Evolutionary conservation across 2,888 invertebrate genomes (phyloP).

Genomic region (Cerastis rubricosa): DNA sequence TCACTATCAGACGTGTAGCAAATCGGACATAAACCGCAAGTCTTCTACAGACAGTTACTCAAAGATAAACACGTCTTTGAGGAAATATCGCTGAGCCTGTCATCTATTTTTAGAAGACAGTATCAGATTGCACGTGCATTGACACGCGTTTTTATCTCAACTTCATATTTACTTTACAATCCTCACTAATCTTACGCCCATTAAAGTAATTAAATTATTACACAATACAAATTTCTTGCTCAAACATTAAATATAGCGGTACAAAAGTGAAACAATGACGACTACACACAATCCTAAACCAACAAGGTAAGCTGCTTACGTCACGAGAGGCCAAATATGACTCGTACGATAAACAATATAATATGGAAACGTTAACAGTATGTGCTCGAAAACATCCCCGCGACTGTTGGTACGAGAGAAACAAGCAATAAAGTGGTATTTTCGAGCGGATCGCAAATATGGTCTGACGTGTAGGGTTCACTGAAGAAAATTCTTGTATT

Average conservation of each 20-base stretch:
- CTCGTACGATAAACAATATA: constrained; percentile 32
- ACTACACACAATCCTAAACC: constrained; percentile 50
- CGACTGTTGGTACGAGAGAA: constrained; percentile 3
- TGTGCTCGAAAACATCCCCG: constrained; percentile 26
- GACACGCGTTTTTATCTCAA: constrained; percentile 37
- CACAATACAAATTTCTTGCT: constrained; percentile 31
- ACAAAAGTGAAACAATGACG: constrained; percentile 47
- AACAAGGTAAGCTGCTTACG: constrained; percentile 54
- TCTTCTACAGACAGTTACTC: not conserved
- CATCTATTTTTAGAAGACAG: constrained; percentile 35
- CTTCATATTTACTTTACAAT: constrained; percentile 35
- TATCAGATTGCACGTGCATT: constrained; percentile 46
- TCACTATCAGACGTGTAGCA: constrained; percentile 27
- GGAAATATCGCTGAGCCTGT: constrained; percentile 22
- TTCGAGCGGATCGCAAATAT: constrained; percentile 12
- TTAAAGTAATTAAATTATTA: constrained; percentile 38
- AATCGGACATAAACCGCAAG: constrained; percentile 5
- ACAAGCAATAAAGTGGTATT: constrained; percentile 18
- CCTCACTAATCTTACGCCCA: constrained; percentile 31
- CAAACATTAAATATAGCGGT: constrained; percentile 36
- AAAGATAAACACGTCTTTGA: constrained; percentile 18
- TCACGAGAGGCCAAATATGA: constrained; percentile 49
- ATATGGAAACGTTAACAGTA: constrained; percentile 36
- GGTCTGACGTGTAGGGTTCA: constrained; percentile 7
- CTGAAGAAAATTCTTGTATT: constrained; percentile 14